Evolutionary conservation across 2,113 vertebrate species (phyloP), one percentile per base, ranked within the genome.

Genomic region (Falco punctatus): DNA sequence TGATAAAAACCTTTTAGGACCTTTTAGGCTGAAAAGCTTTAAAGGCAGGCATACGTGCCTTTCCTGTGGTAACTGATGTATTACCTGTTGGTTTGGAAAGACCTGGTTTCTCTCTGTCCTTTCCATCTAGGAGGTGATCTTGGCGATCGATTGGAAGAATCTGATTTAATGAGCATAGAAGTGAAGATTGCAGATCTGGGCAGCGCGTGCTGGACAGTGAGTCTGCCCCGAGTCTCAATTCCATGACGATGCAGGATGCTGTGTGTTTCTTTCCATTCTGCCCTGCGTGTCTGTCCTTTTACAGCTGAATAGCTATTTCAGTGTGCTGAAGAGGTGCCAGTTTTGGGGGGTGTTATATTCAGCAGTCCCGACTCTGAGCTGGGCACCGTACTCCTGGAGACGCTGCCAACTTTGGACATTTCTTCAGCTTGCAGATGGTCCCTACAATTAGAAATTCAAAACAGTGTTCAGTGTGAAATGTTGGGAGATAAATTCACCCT

Each of bases 141-240:
- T 54, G 82, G 73, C 33, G 74, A 84, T 49, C 83, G 9, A 4
- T 66, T 97, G 83, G 97, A 97, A 72, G 94, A 93, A 32, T 72
- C 86, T 15, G 97, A 97, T 77, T 79, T 96, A 69, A 98, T 98
- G 89, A 96, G 97, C 51, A 95, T 98, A 86, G 91, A 92, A 55
- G 98, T 99, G 96, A 99, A 99, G 97, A 99, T 99, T n/a, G 98
- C 98, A 87, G 99, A 99, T 91, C 97, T 99, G 71, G 99, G 98
- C 69, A 99, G 98, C 12, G 98, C 98, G 1, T 99, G 99, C 96
- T 99, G 99, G 99, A 98, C 98, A 78, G 99, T 99, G 85, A 98
- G 99, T 98, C 40, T 44, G 17, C 52, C 70, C 61, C 0, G 0
- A 30, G 55, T 66, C 78, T 61, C 40, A 15, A 2, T 62, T 58